These are phyloP conservation scores for Phymorhynchus buccinoides DNA, from an alignment of 1,140 invertebrate genomes.

Conservation along the genomic window DNA sequence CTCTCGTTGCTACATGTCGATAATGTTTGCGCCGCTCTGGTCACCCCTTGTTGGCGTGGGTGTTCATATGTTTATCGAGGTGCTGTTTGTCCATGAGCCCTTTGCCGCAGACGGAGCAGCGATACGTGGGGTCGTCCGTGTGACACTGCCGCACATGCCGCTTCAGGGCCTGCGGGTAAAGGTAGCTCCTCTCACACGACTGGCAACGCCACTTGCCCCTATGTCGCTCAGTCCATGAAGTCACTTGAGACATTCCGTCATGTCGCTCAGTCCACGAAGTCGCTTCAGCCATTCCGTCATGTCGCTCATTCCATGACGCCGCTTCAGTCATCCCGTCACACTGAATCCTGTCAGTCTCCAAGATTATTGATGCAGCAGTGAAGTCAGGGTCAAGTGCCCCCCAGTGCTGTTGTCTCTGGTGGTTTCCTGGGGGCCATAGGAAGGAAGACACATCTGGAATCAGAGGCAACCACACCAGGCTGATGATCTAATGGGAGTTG, in stretches of 20 bases:
- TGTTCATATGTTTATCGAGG: conserved; percentile 25
- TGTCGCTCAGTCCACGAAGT: no score
- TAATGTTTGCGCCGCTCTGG: no score
- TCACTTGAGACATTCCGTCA: no score
- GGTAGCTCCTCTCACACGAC: neutral
- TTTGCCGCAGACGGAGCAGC: conserved; percentile 19
- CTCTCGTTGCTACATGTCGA: no score
- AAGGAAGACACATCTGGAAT: neutral
- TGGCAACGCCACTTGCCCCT: neutral
- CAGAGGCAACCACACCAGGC: neutral
- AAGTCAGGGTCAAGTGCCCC: neutral
- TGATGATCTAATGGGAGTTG: no score
- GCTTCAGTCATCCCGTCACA: no score
- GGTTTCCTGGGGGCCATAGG: neutral
- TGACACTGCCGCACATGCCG: conserved; percentile 10
- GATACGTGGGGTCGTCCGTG: neutral
- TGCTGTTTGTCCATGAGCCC: conserved; percentile 19
- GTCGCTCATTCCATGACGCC: no score
- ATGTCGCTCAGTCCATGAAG: neutral
- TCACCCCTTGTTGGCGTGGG: neutral
- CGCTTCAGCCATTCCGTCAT: no score
- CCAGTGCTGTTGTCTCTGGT: neutral
- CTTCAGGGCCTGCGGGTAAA: neutral
- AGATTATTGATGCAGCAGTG: no score
- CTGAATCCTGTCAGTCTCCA: no score